Base-by-base conservation (phyloP, 37 sponge, comb jelly and placozoan species). In the Spongilla lacustris region DNA sequence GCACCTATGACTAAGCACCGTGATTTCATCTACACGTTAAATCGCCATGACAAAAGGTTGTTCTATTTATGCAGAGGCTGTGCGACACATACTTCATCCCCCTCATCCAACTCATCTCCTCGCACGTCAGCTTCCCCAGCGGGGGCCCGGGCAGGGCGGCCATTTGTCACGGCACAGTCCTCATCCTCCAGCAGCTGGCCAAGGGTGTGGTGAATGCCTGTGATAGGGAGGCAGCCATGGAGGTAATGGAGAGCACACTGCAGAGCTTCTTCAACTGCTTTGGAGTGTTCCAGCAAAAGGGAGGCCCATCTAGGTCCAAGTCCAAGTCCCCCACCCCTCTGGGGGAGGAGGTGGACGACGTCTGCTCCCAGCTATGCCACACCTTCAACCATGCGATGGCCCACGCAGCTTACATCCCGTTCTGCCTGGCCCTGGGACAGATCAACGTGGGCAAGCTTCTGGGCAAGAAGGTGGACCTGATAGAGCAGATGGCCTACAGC, bases 341-440 rank as follows among this genome's bases (percentile, higher is more conserved):
- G 31, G 67, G 66, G 2, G 32, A 35, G 19, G 73, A 10, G 12
- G 30, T 2, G 21, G 58, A 58, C 58, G 58, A 58, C 21, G 19
- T 58, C 58, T 58, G 12, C 23, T 22, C 19, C 58, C 58, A 58
- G 58, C 68, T 95, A 19, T 37, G 78, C 6, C 34, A 36, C 50
- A 89, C 94, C 8, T 94, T 96, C 75, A 83, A 85, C n/a, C 83
- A 82, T 0, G 78, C 84, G 0, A 70, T 96, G 86, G 93, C 92
- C 2, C 88, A 92, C 72, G 71, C 72, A 0, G 82, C 95, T 4
- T 96, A 96, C 69, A 81, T 96, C 10, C 84, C 80, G 24, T 89
- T 96, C 80, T 96, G 97, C 66, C 83, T 83, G 26, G 75, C 88
- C n/a, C 76, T 96, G 10, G 97, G 97, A 0, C 95, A 96, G 81